These are phyloP conservation scores for Aphelenchoides avenae DNA, from an alignment of 1,140 invertebrate genomes.

Conservation along the genomic window DNA sequence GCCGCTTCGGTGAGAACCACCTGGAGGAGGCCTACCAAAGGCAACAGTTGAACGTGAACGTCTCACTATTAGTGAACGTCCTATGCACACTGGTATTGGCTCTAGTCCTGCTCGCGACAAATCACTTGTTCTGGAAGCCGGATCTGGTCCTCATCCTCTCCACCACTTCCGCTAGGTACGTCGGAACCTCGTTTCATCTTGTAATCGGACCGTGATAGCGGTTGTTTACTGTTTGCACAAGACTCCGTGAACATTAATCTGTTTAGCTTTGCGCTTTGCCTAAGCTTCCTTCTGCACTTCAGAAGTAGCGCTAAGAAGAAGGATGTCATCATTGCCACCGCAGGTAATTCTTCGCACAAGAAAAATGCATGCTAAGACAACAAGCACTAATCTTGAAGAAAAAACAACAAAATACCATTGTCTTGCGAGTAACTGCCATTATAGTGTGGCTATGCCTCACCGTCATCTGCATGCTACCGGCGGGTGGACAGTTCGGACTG, in stretches of 20 bases:
- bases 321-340: too few relatives aligned
- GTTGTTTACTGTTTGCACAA: too few relatives aligned
- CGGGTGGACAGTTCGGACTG: constrained; percentile 21
- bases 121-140: constrained; percentile 15
- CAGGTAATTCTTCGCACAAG: too few relatives aligned
- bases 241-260: too few relatives aligned
- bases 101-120: constrained; percentile 23
- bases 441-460: constrained; percentile 30
- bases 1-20: constrained; percentile 38
- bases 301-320: constrained; percentile 7
- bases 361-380: too few relatives aligned
- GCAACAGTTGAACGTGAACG: constrained; percentile 30
- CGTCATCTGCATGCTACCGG: constrained; percentile 11
- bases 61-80: constrained; percentile 24
- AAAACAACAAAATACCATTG: too few relatives aligned
- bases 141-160: constrained; percentile 21
- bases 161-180: constrained; percentile 22
- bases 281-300: constrained; percentile 21
- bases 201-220: too few relatives aligned
- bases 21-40: constrained; percentile 30
- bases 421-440: constrained; percentile 9
- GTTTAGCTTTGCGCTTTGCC: constrained; percentile 15
- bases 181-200: too few relatives aligned
- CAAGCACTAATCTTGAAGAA: too few relatives aligned
- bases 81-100: constrained; percentile 21